Conservation (phyloP, 2,888 invertebrate species). For the Dascillus cervinus region DNA sequence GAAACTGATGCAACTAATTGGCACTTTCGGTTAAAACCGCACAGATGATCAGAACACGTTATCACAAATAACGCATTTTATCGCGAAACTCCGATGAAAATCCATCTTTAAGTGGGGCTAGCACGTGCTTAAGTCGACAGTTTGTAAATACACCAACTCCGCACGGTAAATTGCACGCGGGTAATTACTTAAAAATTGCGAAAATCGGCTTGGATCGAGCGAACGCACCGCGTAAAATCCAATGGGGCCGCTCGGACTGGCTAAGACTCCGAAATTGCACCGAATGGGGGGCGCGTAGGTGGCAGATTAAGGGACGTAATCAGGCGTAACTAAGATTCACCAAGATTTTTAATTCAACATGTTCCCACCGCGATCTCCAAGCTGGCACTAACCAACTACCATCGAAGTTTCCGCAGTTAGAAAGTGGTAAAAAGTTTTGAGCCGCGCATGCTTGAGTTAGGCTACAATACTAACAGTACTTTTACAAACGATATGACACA, state of each 20-base stretch:
- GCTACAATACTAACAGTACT: constrained; percentile 30
- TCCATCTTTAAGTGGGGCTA: constrained; percentile 35
- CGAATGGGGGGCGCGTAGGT: too few species aligned
- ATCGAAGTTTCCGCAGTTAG: constrained; percentile 32
- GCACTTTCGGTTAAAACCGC: too few species aligned
- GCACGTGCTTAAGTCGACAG: constrained; percentile 18
- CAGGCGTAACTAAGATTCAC: constrained; percentile 5
- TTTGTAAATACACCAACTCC: constrained; percentile 14
- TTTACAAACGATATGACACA: constrained; percentile 23
- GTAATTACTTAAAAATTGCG: too few species aligned
- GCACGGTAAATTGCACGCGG: too few species aligned
- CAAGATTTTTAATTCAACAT: constrained; percentile 18
- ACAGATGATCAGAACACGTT: constrained; percentile 8
- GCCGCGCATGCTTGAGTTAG: constrained; percentile 29
- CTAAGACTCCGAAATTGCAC: too few species aligned
- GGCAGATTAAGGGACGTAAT: neutral
- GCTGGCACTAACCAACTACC: constrained; percentile 33
- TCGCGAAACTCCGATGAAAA: constrained; percentile 30
- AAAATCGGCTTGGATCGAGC: too few species aligned
- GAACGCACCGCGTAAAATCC: too few species aligned
- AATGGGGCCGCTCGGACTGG: too few species aligned
- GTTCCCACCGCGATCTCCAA: constrained; percentile 31
- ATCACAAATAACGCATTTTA: constrained; percentile 33
- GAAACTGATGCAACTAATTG: neutral
- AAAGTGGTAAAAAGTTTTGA: constrained; percentile 36